Conservation (phyloP, 2,113 vertebrate species). For the Polypterus senegalus region DNA sequence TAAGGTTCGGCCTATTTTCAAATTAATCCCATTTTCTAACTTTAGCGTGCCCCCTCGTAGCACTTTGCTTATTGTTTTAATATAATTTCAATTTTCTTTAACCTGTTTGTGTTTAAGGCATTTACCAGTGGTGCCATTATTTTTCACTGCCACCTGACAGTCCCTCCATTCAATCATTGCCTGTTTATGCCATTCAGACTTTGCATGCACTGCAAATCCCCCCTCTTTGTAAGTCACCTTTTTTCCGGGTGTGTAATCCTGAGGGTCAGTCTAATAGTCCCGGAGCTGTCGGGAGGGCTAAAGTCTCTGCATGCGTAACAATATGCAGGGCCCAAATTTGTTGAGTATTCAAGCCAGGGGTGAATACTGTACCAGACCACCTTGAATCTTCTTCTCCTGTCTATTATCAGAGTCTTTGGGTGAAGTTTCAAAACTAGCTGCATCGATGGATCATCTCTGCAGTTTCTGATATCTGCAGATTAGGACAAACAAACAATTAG, state of each 20-base stretch:
- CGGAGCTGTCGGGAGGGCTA: slow-evolving; percentile 9
- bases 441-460: slow-evolving; percentile 9
- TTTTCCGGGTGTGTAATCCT: slow-evolving; percentile 17
- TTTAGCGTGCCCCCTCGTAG: too few species aligned
- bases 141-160: too few species aligned
- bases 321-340: slow-evolving; percentile 4
- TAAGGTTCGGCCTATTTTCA: too few species aligned
- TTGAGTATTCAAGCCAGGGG: slow-evolving; percentile 14
- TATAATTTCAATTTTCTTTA: too few species aligned
- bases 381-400: slow-evolving; percentile 16
- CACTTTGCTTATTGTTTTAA: too few species aligned
- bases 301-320: slow-evolving; percentile 17
- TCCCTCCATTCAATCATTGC: slow-evolving; percentile 13
- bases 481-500: too few species aligned
- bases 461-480: slow-evolving; percentile 13
- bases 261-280: slow-evolving; percentile 14
- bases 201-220: slow-evolving; percentile 15
- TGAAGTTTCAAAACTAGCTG: slow-evolving; percentile 9
- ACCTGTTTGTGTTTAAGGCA: too few species aligned
- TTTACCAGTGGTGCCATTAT: too few species aligned
- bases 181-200: slow-evolving; percentile 5
- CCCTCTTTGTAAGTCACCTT: slow-evolving; percentile 15
- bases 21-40: too few species aligned
- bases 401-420: slow-evolving; percentile 12
- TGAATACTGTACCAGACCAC: slow-evolving; percentile 15